phyloP scores from a whole-genome alignment of 2,113 vertebrate species.

The Puffinus mauretanicus region DNA sequence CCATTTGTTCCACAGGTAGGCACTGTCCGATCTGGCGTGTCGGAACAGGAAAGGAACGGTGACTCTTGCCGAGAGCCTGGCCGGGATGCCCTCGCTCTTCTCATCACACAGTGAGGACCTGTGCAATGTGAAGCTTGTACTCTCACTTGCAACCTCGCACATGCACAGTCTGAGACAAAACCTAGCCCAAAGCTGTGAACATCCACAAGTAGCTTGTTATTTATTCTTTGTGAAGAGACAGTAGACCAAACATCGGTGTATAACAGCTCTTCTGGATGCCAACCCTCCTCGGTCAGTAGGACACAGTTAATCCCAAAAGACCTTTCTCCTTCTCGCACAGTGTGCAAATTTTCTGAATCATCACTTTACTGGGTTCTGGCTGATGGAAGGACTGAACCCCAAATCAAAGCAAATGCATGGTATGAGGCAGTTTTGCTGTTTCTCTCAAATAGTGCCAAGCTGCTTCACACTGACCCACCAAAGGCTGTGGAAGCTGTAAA shows the following conservation, averaged over 20 bases:
- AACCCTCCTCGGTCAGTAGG: neutral
- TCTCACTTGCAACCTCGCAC: accelerated
- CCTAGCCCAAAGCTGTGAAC: neutral
- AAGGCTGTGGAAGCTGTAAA: neutral
- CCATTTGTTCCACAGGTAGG: neutral
- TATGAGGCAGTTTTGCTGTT: neutral
- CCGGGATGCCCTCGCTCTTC: neutral
- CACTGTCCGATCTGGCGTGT: accelerated
- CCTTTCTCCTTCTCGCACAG: neutral
- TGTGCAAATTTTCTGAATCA: neutral
- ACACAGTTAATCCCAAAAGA: neutral
- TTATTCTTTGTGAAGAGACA: neutral
- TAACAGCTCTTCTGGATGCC: neutral
- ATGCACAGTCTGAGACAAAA: neutral
- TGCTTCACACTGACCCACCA: neutral
- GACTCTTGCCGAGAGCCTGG: neutral
- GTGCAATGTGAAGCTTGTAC: neutral
- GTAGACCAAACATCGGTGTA: neutral
- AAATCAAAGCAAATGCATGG: neutral
- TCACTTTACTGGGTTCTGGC: neutral
- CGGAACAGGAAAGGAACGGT: accelerated
- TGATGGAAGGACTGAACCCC: neutral
- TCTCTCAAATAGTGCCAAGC: neutral
- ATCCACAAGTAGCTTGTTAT: neutral
- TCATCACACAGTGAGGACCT: accelerated